Conservation (phyloP, 2,797 vertebrate species). For the Cossypha caffra region DNA sequence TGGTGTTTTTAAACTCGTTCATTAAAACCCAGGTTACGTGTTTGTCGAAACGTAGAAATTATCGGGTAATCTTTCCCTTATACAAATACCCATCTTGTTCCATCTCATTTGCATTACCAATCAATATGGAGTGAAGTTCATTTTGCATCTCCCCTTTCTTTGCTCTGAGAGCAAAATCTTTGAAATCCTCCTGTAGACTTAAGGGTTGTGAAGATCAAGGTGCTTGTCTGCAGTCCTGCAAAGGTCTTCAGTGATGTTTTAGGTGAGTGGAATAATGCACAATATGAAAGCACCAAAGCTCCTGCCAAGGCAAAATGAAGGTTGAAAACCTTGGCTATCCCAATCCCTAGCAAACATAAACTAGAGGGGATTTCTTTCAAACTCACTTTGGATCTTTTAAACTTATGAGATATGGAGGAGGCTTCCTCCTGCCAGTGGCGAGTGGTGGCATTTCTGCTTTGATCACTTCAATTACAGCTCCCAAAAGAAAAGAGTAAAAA, state of each 20-base stretch:
- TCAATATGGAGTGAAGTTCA: constrained; percentile 5
- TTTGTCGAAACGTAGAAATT: not conserved
- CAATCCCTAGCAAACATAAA: not conserved
- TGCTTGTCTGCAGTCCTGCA: not conserved
- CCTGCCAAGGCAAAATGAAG: not conserved
- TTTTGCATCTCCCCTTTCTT: constrained; percentile 40
- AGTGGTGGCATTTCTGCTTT: not conserved
- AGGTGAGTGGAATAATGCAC: not conserved
- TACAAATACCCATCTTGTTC: not conserved
- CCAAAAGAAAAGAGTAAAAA: constrained; percentile 20
- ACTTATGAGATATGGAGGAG: not conserved
- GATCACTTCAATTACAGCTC: not conserved
- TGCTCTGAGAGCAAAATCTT: constrained; percentile 11
- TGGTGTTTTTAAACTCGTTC: not conserved
- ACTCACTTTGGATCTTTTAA: not conserved
- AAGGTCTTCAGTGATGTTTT: not conserved
- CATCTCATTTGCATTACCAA: not conserved
- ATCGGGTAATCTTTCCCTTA: not conserved
- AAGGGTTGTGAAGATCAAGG: not conserved
- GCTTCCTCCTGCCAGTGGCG: not conserved
- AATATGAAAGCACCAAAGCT: not conserved
- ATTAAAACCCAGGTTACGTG: not conserved
- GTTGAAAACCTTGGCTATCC: not conserved
- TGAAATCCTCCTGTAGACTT: not conserved
- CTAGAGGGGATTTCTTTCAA: not conserved